Percentiles rank a stretch among this genome's conserved stretches.
Evolutionary conservation across 2,888 invertebrate species (phyloP).

Genomic region (Athrips mouffetella): DNA sequence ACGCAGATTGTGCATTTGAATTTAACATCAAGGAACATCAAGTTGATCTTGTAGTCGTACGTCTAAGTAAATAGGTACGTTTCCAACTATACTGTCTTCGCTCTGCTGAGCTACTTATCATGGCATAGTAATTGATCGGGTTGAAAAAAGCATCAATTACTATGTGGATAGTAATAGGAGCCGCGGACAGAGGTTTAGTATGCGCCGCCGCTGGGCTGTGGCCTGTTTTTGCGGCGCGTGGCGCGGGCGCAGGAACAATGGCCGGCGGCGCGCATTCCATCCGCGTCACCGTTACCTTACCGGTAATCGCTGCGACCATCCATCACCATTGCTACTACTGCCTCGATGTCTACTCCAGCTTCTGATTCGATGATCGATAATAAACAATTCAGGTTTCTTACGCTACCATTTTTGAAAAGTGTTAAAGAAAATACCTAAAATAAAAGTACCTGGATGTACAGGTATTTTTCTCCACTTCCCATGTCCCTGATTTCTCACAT

Average conservation of each 20-base stretch:
- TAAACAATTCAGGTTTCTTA: too few species aligned
- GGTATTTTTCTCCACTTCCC: too few species aligned
- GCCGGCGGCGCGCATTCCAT: slow-evolving; percentile 60
- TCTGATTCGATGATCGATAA: too few species aligned
- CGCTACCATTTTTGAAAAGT: too few species aligned
- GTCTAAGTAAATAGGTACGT: too few species aligned
- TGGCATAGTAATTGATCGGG: neutral
- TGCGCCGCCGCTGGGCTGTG: slow-evolving; percentile 46
- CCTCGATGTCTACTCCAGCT: slow-evolving; percentile 10
- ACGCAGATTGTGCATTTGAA: neutral
- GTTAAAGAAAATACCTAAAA: too few species aligned
- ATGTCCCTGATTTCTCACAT: slow-evolving; percentile 23
- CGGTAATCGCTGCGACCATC: slow-evolving; percentile 57
- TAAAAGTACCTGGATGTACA: too few species aligned
- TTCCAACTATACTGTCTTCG: too few species aligned
- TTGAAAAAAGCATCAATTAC: slow-evolving; percentile 8
- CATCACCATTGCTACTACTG: slow-evolving; percentile 28
- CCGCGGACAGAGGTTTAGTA: too few species aligned
- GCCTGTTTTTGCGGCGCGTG: slow-evolving; percentile 55
- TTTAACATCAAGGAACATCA: neutral
- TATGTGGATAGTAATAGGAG: slow-evolving; percentile 18
- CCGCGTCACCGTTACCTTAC: slow-evolving; percentile 62
- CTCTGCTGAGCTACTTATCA: neutral
- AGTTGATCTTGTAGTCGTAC: too few species aligned
- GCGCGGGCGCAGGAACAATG: neutral